phyloP scores from a whole-genome alignment of 2,888 invertebrate genomes.

The Cerastis rubricosa region DNA sequence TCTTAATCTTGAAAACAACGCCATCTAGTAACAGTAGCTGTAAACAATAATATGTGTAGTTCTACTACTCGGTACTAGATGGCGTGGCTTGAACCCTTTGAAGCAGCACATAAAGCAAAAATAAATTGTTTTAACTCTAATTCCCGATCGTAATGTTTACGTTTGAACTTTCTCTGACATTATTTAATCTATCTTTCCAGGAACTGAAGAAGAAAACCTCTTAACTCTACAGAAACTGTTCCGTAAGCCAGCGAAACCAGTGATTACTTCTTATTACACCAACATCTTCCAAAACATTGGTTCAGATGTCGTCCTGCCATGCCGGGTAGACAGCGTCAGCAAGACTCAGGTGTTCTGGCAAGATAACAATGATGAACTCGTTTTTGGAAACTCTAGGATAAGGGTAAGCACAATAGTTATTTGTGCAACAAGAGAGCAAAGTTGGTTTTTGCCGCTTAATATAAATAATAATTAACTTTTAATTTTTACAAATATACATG shows the following conservation, averaged over 20 bases:
- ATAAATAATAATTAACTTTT: too few species aligned
- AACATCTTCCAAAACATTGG: slow-evolving; percentile 91
- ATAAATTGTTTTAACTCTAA: not conserved
- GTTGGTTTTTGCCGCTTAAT: too few species aligned
- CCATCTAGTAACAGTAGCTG: slow-evolving; percentile 12
- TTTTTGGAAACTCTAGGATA: slow-evolving; percentile 87
- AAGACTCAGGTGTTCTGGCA: slow-evolving; percentile 93
- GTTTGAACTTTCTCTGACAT: not conserved
- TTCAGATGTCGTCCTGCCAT: slow-evolving; percentile 92
- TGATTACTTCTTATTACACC: slow-evolving; percentile 89
- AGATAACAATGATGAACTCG: slow-evolving; percentile 89
- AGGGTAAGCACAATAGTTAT: slow-evolving; percentile 84
- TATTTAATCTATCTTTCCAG: slow-evolving; percentile 61
- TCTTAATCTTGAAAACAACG: not conserved
- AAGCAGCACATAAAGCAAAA: too few species aligned
- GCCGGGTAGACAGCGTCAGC: slow-evolving; percentile 92
- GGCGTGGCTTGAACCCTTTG: not conserved
- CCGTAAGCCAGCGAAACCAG: slow-evolving; percentile 83
- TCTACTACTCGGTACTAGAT: slow-evolving; percentile 38
- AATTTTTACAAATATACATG: too few species aligned
- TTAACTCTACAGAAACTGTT: slow-evolving; percentile 84
- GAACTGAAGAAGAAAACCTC: slow-evolving; percentile 74
- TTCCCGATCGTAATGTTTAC: not conserved
- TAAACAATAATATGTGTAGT: not conserved
- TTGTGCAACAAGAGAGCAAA: too few species aligned